Evolutionary conservation across 2,888 invertebrate genomes (phyloP), one percentile per base, ranked within the genome.

Genomic region (Gandaritis pyraliata): DNA sequence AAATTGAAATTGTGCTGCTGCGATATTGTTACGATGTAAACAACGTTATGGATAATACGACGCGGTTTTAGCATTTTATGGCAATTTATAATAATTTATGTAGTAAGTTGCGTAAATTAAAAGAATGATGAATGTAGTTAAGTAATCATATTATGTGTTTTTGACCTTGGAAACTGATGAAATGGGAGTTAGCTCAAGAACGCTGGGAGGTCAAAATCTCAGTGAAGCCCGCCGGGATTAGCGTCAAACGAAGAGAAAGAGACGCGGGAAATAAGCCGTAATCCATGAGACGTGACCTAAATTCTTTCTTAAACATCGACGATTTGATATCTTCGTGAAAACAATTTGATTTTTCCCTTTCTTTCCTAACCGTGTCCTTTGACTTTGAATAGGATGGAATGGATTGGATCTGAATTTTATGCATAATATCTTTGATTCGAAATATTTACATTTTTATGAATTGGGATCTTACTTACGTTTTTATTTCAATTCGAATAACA

Each of bases 201-300:
- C 75, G 77, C 76, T 57, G 72, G 75, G 76, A 80, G 81, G 81
- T 75, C 79, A 85, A 87, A 63, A 87, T 87, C 86, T 86, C 82
- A 76, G 82, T 84, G 80, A 80, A 83, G 78, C 86, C 82, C 86
- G 76, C 64, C 76, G 85, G 90, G 90, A 90, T 90, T 89, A 89
- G 82, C 87, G 87, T 85, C 90, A 88, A 89, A 89, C 89, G 90
- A 88, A 89, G 89, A 90, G 88, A 90, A 90, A 89, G 88, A 83
- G 88, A 85, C 85, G 86, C 87, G 83, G 84, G 86, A 85, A 90
- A 90, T 89, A 88, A 89, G 86, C 85, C 87, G 86, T 90, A 90
- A 90, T 90, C 90, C 90, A 82, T 72, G 83, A 86, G 85, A 90
- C 91, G 90, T 90, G 90, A 88, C 91, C 90, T 82, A 89, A 87